phyloP scores from a whole-genome alignment of 1,140 invertebrate genomes.

The Sitobion miscanthi region DNA sequence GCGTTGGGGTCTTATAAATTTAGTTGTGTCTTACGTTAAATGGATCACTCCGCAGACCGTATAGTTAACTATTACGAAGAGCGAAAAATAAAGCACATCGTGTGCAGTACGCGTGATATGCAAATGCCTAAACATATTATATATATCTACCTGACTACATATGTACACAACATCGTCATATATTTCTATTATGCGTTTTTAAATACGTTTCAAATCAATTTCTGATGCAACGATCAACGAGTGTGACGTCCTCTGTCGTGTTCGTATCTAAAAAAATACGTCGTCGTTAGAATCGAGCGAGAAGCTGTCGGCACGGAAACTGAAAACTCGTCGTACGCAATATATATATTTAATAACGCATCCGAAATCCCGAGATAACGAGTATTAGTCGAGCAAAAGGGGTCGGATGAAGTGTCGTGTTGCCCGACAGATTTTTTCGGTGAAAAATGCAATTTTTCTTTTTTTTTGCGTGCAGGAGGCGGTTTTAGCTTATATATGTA shows the following conservation, averaged over 20 bases:
- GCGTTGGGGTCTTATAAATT: too few relatives aligned
- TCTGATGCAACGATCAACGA: background rate
- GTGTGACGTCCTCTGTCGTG: background rate
- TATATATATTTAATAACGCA: background rate
- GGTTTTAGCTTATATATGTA: background rate
- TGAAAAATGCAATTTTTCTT: background rate
- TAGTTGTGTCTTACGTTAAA: too few relatives aligned
- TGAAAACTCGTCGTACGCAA: background rate
- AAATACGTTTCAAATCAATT: background rate
- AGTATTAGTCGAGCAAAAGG: background rate
- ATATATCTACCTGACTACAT: too few relatives aligned
- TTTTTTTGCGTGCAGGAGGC: background rate
- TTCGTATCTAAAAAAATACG: background rate
- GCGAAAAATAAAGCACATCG: background rate
- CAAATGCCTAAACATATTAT: too few relatives aligned
- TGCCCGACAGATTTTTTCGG: background rate
- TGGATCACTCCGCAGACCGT: too few relatives aligned
- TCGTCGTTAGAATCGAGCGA: background rate
- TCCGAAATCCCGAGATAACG: constrained; percentile 26
- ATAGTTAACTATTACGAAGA: background rate
- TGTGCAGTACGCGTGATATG: too few relatives aligned
- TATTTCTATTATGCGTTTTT: background rate
- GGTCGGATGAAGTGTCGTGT: background rate
- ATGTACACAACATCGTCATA: background rate
- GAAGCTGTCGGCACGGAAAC: background rate